Base-by-base conservation (phyloP, 2,797 vertebrate genomes). In the Rhinella marina region DNA sequence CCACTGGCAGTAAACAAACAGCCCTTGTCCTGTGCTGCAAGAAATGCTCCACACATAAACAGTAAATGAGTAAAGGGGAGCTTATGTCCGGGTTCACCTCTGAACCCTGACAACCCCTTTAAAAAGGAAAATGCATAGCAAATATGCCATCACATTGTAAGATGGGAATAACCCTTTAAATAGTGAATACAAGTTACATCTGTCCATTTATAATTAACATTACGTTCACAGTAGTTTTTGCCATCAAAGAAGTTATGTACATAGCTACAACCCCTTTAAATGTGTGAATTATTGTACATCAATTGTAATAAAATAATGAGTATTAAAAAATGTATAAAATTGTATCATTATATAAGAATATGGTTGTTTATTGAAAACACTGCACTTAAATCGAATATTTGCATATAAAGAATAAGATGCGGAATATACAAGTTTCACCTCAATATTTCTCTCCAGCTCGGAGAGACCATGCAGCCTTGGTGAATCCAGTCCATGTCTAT, bases 401-500 rank as follows among this genome's bases (percentile, higher is more conserved):
- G 7, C 1, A 41, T 21, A 48, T 10, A 73, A 73, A 41, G 9
- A 73, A 48, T 61, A 32, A 0, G 32, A 80, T 80, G 3, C 17
- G 3, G 29, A 50, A 50, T 81, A 23, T 25, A 81, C 10, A 80
- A 52, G 7, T 14, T 25, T 84, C 19, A 89, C 85, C 66, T 41
- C 75, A 27, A 79, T 41, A 11, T 52, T 80, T 3, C 41, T 64
- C 14, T 86, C 78, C 48, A 81, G 12, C 16, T 86, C 90, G 21
- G 82, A 56, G 0, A 85, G 11, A n/a, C 61, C 82, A 32, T 84
- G 83, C 3, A 70, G 29, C 41, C 23, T 87, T 84, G 84, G 23
- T 7, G 50, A 70, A n/a, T 21, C 41, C 7, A 21, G 19, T 11
- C 50, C 78, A 73, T 75, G 59, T 17, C 54, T 77, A 61, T 12